Percentiles rank a stretch among this genome's conserved stretches.
phyloP scores from a whole-genome alignment of 2,113 vertebrate genomes.

The Labrus mixtus region DNA sequence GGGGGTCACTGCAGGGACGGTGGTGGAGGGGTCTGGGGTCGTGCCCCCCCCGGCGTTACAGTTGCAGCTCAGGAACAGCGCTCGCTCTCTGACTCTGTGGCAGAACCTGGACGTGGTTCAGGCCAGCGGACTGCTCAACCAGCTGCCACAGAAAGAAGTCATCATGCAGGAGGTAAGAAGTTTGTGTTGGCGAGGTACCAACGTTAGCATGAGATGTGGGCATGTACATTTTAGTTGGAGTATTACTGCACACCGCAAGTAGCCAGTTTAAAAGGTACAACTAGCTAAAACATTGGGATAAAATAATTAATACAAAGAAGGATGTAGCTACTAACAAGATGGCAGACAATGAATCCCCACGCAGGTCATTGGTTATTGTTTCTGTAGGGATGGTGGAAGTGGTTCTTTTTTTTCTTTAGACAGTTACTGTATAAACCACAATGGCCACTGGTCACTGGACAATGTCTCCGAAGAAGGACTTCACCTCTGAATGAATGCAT shows the following conservation, averaged over 20 bases:
- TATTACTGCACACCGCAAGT: no score
- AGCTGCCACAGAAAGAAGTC: slow-evolving; percentile 88
- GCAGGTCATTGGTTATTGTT: no score
- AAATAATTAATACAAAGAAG: not conserved
- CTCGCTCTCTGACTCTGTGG: slow-evolving; percentile 89
- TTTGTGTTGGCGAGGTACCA: not conserved
- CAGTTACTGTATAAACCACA: no score
- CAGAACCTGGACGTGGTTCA: slow-evolving; percentile 93
- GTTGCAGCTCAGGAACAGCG: slow-evolving; percentile 80
- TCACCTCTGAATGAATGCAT: no score
- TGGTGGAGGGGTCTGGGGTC: slow-evolving; percentile 54
- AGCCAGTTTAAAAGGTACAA: not conserved
- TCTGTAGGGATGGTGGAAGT: no score
- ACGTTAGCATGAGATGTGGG: not conserved
- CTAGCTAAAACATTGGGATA: no score
- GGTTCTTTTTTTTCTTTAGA: no score
- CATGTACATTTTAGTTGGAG: not conserved
- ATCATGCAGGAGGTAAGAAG: slow-evolving; percentile 93
- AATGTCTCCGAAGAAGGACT: no score
- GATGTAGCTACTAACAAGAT: not conserved
- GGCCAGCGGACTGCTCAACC: slow-evolving; percentile 87
- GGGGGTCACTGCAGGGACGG: slow-evolving; percentile 80
- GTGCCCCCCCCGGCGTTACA: slow-evolving; percentile 71
- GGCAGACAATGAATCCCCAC: not conserved
- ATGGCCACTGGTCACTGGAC: no score